A percentile compares a stretch with the other conserved stretches of the same genome.
phyloP scores from a whole-genome alignment of 2,113 vertebrate genomes.

The Anoura caudifer region DNA sequence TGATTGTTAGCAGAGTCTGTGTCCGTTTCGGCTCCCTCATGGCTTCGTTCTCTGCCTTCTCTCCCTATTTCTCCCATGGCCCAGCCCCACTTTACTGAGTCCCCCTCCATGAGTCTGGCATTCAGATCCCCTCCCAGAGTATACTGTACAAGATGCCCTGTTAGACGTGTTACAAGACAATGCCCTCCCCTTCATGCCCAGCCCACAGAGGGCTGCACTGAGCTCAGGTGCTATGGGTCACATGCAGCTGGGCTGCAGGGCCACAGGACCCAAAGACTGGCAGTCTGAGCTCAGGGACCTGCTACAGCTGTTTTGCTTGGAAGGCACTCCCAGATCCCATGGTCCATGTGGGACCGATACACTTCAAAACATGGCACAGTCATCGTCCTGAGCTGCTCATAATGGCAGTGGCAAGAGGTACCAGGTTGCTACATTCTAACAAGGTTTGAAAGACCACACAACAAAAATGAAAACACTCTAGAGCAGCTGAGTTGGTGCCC shows the following conservation, averaged over 20 bases:
- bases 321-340: background rate
- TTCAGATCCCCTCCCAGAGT: background rate
- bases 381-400: background rate
- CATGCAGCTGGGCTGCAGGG: background rate
- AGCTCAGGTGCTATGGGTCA: background rate
- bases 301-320: background rate
- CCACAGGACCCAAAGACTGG: background rate
- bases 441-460: background rate
- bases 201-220: background rate
- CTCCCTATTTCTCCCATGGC: background rate
- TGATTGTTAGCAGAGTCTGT: background rate
- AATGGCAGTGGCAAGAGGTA: background rate
- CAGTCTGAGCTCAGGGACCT: background rate
- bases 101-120: background rate
- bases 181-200: background rate
- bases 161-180: background rate
- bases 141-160: no score
- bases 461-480: background rate
- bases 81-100: background rate
- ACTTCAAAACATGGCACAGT: background rate
- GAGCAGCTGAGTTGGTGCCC: background rate
- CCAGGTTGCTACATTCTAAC: background rate
- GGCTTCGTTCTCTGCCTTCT: background rate
- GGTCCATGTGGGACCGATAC: background rate
- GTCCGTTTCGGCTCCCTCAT: background rate